phyloP scores from a whole-genome alignment of 92 coral and sea anemone species.

The Metridium senile region DNA sequence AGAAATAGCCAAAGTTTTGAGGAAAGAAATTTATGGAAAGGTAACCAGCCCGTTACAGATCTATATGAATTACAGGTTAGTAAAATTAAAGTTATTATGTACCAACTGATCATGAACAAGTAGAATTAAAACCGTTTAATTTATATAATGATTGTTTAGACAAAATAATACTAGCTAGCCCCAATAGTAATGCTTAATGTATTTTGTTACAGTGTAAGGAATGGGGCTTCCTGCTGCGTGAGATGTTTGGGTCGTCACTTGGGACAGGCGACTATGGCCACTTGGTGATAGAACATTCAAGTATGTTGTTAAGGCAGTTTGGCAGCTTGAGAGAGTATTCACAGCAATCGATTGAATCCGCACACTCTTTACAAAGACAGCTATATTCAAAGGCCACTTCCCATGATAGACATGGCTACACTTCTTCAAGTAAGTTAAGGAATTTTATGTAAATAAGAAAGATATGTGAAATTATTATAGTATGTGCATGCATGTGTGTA shows the following conservation, averaged over 20 bases:
- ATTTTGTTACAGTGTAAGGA: conserved; percentile 40
- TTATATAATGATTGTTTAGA: too few species aligned
- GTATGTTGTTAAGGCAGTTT: conserved; percentile 45
- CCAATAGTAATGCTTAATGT: neutral
- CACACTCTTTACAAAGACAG: conserved; percentile 47
- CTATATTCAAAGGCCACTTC: conserved; percentile 41
- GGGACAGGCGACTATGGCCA: conserved; percentile 59
- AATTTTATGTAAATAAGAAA: neutral
- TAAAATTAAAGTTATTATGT: too few species aligned
- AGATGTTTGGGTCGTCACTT: conserved; percentile 31
- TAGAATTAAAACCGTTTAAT: too few species aligned
- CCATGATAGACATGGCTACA: conserved; percentile 52
- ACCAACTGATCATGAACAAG: too few species aligned
- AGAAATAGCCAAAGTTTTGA: neutral
- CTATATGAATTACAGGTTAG: neutral
- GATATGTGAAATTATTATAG: neutral
- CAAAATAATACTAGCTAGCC: too few species aligned
- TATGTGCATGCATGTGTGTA: too few species aligned
- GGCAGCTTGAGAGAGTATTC: conserved; percentile 44
- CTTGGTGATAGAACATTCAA: conserved; percentile 43
- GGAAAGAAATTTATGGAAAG: neutral
- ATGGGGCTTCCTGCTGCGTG: conserved; percentile 55
- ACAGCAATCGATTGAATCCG: conserved; percentile 44
- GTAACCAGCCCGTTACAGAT: neutral
- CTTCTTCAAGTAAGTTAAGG: conserved; percentile 56